These are phyloP conservation scores for Avahi laniger DNA, from an alignment of 2,797 vertebrate genomes.

Conservation along the genomic window DNA sequence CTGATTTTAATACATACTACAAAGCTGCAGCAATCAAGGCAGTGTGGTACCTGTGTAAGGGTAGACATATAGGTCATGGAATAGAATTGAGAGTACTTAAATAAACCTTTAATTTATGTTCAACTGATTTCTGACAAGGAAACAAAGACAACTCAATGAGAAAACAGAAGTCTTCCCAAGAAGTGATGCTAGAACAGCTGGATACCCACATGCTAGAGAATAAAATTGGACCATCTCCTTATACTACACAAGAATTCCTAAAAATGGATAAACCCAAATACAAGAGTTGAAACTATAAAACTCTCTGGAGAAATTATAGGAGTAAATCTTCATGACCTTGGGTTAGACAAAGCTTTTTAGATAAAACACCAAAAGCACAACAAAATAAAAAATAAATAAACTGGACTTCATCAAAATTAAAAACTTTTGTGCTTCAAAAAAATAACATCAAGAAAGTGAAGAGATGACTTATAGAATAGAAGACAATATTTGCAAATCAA, in stretches of 20 bases:
- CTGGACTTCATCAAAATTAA: background rate
- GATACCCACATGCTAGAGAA: background rate
- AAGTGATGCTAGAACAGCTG: background rate
- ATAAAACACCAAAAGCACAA: background rate
- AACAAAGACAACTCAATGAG: background rate
- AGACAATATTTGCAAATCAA: background rate
- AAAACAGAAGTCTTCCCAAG: background rate
- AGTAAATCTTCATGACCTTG: background rate
- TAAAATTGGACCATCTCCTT: background rate
- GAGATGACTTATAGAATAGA: background rate
- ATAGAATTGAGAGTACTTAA: background rate
- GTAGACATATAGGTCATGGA: background rate
- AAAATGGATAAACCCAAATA: background rate
- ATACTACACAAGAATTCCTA: background rate
- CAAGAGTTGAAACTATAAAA: background rate
- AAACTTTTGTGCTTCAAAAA: background rate
- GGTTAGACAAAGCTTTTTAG: background rate
- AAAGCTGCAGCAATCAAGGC: background rate
- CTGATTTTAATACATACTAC: background rate
- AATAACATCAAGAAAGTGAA: background rate
- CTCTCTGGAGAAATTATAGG: background rate
- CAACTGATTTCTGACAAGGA: background rate
- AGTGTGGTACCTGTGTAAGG: too few species aligned
- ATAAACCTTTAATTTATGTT: background rate
- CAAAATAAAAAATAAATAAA: background rate